Evolutionary conservation across 2,797 vertebrate genomes (phyloP).

Genomic region (Choloepus didactylus): DNA sequence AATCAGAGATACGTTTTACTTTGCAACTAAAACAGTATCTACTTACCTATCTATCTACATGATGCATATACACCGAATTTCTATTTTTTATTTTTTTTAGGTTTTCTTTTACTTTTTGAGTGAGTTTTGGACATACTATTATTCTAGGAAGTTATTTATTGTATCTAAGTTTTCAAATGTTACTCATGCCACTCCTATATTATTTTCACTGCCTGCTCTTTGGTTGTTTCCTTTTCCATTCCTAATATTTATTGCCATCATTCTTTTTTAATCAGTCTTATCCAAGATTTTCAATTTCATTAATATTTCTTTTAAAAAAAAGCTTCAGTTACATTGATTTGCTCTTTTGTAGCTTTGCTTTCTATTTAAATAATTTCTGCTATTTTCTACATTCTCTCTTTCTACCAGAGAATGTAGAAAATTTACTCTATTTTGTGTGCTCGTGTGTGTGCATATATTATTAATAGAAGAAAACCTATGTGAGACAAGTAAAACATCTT

Average conservation of each 20-base stretch:
- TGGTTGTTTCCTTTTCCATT: too few species aligned
- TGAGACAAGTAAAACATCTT: not conserved
- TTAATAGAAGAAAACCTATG: not conserved
- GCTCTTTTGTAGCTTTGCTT: not conserved
- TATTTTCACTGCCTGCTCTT: not conserved
- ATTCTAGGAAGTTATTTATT: not conserved
- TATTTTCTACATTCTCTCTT: not conserved
- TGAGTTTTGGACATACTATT: not conserved
- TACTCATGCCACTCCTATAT: fast-evolving
- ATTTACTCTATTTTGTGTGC: not conserved
- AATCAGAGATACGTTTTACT: not conserved
- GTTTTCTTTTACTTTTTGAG: not conserved
- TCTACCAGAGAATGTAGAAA: not conserved
- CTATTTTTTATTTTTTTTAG: too few species aligned
- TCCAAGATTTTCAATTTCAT: not conserved
- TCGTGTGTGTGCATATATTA: too few species aligned
- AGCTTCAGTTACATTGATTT: not conserved
- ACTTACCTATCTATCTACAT: fast-evolving
- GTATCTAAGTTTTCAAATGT: not conserved
- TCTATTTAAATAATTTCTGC: not conserved
- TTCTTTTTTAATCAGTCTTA: not conserved
- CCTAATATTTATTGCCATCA: too few species aligned
- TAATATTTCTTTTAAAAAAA: not conserved
- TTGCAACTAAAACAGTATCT: fast-evolving
- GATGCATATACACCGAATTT: fast-evolving